phyloP scores from a whole-genome alignment of 2,888 invertebrate species.

The Poecilobothrus nobilitatus region DNA sequence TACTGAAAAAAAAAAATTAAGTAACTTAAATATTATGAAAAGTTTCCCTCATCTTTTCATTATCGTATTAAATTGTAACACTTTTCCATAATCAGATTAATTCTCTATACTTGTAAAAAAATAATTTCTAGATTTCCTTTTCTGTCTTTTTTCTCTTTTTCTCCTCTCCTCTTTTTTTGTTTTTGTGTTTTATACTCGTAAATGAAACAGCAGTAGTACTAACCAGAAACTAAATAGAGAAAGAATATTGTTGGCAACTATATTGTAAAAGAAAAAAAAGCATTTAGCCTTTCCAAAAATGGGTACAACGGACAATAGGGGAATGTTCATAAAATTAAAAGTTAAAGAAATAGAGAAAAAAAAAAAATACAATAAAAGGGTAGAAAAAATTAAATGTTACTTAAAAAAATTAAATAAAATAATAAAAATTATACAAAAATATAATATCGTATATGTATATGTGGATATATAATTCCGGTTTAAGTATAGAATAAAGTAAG shows the following conservation, averaged over 20 bases:
- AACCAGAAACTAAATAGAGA: background rate
- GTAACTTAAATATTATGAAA: background rate
- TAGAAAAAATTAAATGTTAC: background rate
- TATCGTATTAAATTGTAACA: background rate
- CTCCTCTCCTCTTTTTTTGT: background rate
- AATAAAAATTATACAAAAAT: too few relatives aligned
- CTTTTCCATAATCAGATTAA: constrained; percentile 1
- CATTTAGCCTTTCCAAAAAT: background rate
- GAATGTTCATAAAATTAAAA: background rate
- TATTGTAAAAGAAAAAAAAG: too few relatives aligned
- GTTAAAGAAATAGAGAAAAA: background rate
- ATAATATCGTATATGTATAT: too few relatives aligned
- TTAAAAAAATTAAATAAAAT: background rate
- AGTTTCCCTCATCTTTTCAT: constrained; percentile 1
- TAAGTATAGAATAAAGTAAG: background rate
- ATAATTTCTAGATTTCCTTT: background rate
- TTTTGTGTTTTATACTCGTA: background rate
- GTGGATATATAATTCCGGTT: background rate
- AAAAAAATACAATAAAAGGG: background rate
- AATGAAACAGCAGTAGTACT: background rate
- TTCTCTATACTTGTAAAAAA: background rate
- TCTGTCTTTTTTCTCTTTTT: background rate
- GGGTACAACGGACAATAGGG: background rate
- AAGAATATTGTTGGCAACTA: background rate
- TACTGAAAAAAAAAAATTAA: too few relatives aligned